These are phyloP conservation scores for Limonius californicus DNA, from an alignment of 1,140 invertebrate genomes.

Conservation along the genomic window DNA sequence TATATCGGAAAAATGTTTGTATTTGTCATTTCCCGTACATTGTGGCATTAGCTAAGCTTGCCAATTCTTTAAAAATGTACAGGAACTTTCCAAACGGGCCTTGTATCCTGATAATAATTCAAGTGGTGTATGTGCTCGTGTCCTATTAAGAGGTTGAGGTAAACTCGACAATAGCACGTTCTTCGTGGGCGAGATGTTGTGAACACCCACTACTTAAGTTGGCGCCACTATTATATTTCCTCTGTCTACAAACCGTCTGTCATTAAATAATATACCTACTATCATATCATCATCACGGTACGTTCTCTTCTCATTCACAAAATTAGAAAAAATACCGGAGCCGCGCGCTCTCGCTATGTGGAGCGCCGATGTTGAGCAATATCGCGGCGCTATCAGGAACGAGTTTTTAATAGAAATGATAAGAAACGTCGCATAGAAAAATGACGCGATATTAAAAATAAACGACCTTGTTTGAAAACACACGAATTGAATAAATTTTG, in stretches of 20 bases:
- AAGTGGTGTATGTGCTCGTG: no score
- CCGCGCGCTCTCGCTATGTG: no score
- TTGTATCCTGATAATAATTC: no score
- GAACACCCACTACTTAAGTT: constrained; percentile 25
- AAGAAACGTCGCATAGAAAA: neutral
- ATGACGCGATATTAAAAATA: neutral
- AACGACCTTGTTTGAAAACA: constrained; percentile 18
- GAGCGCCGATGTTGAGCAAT: neutral
- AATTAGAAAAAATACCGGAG: neutral
- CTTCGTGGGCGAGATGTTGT: constrained; percentile 20
- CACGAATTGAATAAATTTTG: neutral
- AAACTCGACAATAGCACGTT: constrained; percentile 7
- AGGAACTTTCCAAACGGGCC: no score
- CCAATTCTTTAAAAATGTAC: no score
- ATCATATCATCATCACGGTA: neutral
- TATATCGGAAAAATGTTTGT: no score
- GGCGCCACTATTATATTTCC: constrained; percentile 31
- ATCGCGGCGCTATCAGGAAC: neutral
- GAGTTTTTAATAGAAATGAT: neutral
- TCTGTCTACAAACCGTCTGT: constrained; percentile 28
- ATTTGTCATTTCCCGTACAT: no score
- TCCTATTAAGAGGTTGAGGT: neutral
- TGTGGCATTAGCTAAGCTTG: no score
- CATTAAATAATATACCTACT: constrained; percentile 26
- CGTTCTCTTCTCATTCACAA: neutral